Conservation (phyloP, 1,140 invertebrate genomes). For the Drosophila nikananu region DNA sequence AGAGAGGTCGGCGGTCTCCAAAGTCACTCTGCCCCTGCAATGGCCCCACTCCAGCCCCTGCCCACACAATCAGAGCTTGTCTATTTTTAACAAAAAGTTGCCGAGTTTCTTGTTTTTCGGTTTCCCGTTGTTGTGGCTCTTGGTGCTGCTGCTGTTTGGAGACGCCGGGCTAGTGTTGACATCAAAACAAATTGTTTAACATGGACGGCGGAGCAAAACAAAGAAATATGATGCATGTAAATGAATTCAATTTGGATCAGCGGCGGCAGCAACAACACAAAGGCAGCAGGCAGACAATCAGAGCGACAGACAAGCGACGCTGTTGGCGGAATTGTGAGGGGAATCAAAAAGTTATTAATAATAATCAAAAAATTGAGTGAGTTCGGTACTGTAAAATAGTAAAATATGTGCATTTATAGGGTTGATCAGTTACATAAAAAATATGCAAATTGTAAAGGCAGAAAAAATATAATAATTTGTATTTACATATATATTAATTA, state of each 20-base stretch:
- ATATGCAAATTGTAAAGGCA: not conserved
- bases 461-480: too few species aligned
- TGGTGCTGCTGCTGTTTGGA: slow-evolving; percentile 31
- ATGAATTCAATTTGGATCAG: slow-evolving; percentile 75
- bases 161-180: slow-evolving; percentile 67
- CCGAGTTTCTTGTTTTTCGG: slow-evolving; percentile 54
- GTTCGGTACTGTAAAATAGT: not conserved
- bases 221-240: slow-evolving; percentile 83
- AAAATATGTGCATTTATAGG: too few species aligned
- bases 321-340: slow-evolving; percentile 2
- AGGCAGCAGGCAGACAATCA: slow-evolving; percentile 24
- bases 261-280: slow-evolving; percentile 31
- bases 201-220: slow-evolving; percentile 63
- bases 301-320: slow-evolving; percentile 8
- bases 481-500: too few species aligned
- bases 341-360: slow-evolving; percentile 32
- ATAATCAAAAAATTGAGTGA: not conserved
- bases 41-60: not conserved
- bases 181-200: slow-evolving; percentile 81
- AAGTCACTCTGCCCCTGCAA: not conserved
- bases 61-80: slow-evolving; percentile 39
- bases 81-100: slow-evolving; percentile 74
- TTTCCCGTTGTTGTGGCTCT: slow-evolving; percentile 16
- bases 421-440: not conserved
- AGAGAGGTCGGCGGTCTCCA: slow-evolving; percentile 8